Base-by-base conservation (phyloP, 2,888 invertebrate genomes). In the Drepanosiphum platanoidis region DNA sequence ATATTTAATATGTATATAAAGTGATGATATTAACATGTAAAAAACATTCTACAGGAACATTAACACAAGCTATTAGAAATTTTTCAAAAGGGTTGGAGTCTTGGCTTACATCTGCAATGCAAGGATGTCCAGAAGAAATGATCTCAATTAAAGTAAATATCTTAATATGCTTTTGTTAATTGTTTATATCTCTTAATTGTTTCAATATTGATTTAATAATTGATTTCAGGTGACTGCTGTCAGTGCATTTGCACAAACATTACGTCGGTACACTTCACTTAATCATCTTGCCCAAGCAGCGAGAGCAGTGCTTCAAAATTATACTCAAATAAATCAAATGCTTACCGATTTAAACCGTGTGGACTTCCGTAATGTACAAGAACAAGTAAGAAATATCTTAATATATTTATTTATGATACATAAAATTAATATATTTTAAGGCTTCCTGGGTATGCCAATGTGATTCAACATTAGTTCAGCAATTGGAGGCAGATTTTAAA, bases 401-500 rank as follows among this genome's bases (percentile, higher is more conserved):
- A n/a, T 52, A 9, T 46, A 32, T 46, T 8, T 75, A 34, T 64
- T 5, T 32, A n/a, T 68, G 7, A 64, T 30, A 13, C 52, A 81
- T 36, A 22, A 42, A 34, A 68, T 22, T 79, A 70, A 36, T 79
- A 66, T 46, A 71, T 42, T 58, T 27, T 39, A 93, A 97, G 92
- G 98, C 98, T 1, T 96, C 97, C 0, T 99, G 98, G 98, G 98
- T 99, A 13, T 99, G 98, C 90, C 96, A 97, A 88, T 99, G 98
- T 91, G 96, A 96, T 89, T 94, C 95, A 87, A 92, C 93, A 30
- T 93, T 97, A 77, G 94, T 96, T 36, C 94, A 94, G 89, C 93
- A 95, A 82, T 92, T 99, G 83, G 97, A 98, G 89, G 94, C 95
- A 52, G 97, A 98, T 90, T 99, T 99, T 90, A 92, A 92, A 89